Conservation (phyloP, 2,113 vertebrate genomes). For the Muntiacus muntjak region DNA sequence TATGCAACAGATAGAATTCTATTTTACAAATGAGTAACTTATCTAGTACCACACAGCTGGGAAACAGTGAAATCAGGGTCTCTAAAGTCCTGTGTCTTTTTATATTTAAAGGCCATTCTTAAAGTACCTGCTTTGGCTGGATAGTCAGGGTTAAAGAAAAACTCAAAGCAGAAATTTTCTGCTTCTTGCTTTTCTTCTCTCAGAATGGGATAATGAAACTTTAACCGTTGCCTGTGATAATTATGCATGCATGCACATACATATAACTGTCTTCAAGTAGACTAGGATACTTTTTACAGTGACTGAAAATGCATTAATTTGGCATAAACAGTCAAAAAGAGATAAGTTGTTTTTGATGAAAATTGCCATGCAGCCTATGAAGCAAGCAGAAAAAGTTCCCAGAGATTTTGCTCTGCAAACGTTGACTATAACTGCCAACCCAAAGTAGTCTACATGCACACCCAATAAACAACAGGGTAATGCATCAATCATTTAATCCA, state of each 20-base stretch:
- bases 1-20: neutral
- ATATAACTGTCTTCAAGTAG: slow-evolving; percentile 34
- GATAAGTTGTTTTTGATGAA: slow-evolving; percentile 20
- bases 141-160: slow-evolving; percentile 34
- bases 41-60: neutral
- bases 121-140: slow-evolving; percentile 35
- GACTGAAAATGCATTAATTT: slow-evolving; percentile 52
- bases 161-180: neutral
- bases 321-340: slow-evolving; percentile 43
- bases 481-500: neutral
- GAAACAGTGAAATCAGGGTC: slow-evolving; percentile 4
- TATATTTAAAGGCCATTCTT: slow-evolving; percentile 34
- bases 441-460: neutral
- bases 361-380: neutral
- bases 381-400: neutral
- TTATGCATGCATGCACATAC: slow-evolving; percentile 15
- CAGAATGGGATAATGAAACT: slow-evolving; percentile 45
- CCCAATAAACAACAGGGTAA: neutral
- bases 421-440: neutral
- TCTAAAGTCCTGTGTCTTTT: neutral
- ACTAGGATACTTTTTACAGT: slow-evolving; percentile 38
- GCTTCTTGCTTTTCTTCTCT: slow-evolving; percentile 44
- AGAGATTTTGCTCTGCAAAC: neutral
- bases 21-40: neutral
- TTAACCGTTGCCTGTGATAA: slow-evolving; percentile 5